Base-by-base conservation (phyloP, 1,140 invertebrate genomes). In the Zaprionus inermis region DNA sequence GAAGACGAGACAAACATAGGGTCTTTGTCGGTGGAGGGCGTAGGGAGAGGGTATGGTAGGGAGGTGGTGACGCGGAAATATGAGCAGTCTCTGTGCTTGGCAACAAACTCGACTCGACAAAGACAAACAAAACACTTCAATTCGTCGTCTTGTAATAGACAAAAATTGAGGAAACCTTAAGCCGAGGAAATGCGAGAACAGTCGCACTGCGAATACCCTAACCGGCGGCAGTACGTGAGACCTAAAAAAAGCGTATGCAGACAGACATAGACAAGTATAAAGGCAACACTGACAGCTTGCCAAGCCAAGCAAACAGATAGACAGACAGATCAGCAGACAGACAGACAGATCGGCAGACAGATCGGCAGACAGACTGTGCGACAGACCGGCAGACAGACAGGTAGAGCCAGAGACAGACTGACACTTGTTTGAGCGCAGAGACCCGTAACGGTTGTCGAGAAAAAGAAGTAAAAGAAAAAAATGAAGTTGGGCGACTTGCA, bases 401-500 rank as follows among this genome's bases (percentile, higher is more conserved):
- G 38, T 30, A 54, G 51, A 24, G 10, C 18, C 20, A 24, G 18
- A 24, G 20, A 54, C 20, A 54, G 51, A 54, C 51, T n/a, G 51
- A 24, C 22, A 54, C 38, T 44, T 44, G 51, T 49, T 49, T 49
- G 44, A 49, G 44, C 44, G 36, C 60, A 65, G 56, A 76, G 73
- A 52, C 63, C 69, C 73, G 73, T 76, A 76, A 76, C 73, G 73
- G 73, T 76, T 60, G 51, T 72, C 34, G 44, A 66, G 72, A 72
- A 72, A 66, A 72, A 28, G 5, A 28, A 4, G 3, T 5, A 28
- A 4, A 28, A 28, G 5, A 28, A 28, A 28, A 28, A 28, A 72
- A 72, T 76, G 61, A 72, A 76, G 74, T 76, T 72, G 74, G 74
- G 74, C 74, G 74, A 76, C 74, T 76, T 76, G 74, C 74, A 76